phyloP scores from a whole-genome alignment of 2,888 invertebrate genomes.

The Cybosia mesomella region DNA sequence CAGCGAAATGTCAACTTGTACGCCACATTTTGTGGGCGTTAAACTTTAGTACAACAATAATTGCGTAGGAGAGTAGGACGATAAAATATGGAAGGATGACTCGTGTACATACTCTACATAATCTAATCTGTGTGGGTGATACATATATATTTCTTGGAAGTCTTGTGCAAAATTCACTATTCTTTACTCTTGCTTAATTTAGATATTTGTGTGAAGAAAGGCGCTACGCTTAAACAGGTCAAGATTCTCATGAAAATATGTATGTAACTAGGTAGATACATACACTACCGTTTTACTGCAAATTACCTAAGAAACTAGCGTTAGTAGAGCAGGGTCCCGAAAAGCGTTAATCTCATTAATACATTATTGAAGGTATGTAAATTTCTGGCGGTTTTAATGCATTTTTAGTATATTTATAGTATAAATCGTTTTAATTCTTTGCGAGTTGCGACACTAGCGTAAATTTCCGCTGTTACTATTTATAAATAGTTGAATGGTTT shows the following conservation, averaged over 20 bases:
- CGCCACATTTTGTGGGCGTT: slow-evolving; percentile 5
- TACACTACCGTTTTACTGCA: neutral
- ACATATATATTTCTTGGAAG: neutral
- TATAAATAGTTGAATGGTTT: too few relatives aligned
- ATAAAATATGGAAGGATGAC: slow-evolving; percentile 3
- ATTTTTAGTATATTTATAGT: too few relatives aligned
- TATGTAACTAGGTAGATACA: neutral
- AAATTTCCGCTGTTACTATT: too few relatives aligned
- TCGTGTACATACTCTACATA: too few relatives aligned
- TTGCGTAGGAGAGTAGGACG: slow-evolving; percentile 4
- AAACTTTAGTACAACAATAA: slow-evolving; percentile 2
- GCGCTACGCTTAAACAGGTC: neutral
- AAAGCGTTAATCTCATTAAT: neutral
- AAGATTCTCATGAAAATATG: neutral
- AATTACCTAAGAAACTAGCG: neutral
- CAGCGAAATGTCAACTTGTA: neutral
- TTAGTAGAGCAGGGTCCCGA: neutral
- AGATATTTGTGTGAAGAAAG: neutral
- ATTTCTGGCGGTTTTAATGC: neutral
- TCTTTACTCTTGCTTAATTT: neutral
- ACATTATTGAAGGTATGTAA: neutral
- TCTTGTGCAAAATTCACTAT: neutral
- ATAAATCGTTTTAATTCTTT: too few relatives aligned
- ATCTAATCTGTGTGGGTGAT: neutral
- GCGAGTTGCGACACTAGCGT: too few relatives aligned